phyloP scores from a whole-genome alignment of 2,797 vertebrate genomes.

The Triplophysa bombifrons region DNA sequence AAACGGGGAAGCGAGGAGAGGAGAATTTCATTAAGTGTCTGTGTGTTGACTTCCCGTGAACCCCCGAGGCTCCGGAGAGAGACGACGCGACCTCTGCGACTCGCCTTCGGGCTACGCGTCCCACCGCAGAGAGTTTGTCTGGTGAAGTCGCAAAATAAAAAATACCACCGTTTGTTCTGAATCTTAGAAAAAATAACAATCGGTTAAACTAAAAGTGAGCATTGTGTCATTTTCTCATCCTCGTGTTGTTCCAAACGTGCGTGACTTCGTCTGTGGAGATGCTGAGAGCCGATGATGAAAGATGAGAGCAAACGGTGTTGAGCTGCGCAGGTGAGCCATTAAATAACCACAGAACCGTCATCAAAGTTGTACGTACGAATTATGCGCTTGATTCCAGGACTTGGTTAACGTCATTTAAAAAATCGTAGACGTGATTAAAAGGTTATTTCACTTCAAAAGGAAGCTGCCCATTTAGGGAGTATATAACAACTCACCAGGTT shows the following conservation, averaged over 20 bases:
- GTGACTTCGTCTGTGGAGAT: not conserved
- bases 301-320: not conserved
- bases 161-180: not conserved
- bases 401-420: not conserved
- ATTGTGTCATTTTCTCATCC: not conserved
- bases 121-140: not conserved
- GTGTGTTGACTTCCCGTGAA: not conserved
- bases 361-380: too few relatives aligned
- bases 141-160: not conserved
- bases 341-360: too few relatives aligned
- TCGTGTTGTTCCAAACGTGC: not conserved
- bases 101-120: not conserved
- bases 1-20: constrained; percentile 41
- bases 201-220: not conserved
- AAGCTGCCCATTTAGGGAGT: not conserved
- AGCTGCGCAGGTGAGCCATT: too few relatives aligned
- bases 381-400: not conserved
- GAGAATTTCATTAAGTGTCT: constrained; percentile 26
- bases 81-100: not conserved
- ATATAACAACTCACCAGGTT: not conserved
- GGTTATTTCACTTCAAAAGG: not conserved
- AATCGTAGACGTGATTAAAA: too few relatives aligned
- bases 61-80: not conserved
- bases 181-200: not conserved
- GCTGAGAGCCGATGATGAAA: not conserved